These are phyloP conservation scores for Aurelia sp. DNA, from an alignment of 30 jellyfish, hydroid and myxozoan species.

Conservation along the genomic window DNA sequence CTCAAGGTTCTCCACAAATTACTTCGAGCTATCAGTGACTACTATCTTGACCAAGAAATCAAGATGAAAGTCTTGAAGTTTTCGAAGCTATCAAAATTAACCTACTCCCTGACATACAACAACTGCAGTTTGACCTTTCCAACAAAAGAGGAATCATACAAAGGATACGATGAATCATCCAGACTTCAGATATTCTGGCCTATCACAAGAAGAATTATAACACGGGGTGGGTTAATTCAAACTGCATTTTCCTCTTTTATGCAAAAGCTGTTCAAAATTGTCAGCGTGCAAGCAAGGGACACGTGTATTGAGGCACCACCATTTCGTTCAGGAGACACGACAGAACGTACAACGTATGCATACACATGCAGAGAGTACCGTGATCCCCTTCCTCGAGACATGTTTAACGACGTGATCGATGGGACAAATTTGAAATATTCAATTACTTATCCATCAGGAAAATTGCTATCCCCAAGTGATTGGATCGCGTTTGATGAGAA, in stretches of 20 bases:
- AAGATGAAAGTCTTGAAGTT: constrained; percentile 78
- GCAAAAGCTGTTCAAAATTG: constrained; percentile 32
- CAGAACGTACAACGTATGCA: constrained; percentile 47
- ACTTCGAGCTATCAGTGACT: constrained; percentile 39
- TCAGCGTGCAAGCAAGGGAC: constrained; percentile 52
- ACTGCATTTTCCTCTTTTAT: constrained; percentile 32
- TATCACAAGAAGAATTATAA: constrained; percentile 43
- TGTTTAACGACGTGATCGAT: constrained; percentile 83
- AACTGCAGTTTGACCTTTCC: constrained; percentile 81
- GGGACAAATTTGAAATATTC: constrained; percentile 84
- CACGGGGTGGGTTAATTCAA: constrained; percentile 11
- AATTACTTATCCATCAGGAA: constrained; percentile 68
- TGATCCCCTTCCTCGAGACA: constrained; percentile 21
- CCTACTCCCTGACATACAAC: constrained; percentile 76
- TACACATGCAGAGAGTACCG: constrained; percentile 60
- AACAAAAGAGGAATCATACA: constrained; percentile 71
- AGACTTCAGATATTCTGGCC: constrained; percentile 35
- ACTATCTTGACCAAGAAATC: constrained; percentile 61
- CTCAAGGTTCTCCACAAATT: constrained; percentile 69
- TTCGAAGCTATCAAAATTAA: constrained; percentile 11
- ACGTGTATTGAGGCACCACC: constrained; percentile 93
- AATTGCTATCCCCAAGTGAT: constrained; percentile 59
- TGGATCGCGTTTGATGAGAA: constrained; percentile 80
- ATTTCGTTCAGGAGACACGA: constrained; percentile 36
- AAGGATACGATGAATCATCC: constrained; percentile 73